Conservation (phyloP, 2,888 invertebrate species). For the Drosophila demipolita region DNA sequence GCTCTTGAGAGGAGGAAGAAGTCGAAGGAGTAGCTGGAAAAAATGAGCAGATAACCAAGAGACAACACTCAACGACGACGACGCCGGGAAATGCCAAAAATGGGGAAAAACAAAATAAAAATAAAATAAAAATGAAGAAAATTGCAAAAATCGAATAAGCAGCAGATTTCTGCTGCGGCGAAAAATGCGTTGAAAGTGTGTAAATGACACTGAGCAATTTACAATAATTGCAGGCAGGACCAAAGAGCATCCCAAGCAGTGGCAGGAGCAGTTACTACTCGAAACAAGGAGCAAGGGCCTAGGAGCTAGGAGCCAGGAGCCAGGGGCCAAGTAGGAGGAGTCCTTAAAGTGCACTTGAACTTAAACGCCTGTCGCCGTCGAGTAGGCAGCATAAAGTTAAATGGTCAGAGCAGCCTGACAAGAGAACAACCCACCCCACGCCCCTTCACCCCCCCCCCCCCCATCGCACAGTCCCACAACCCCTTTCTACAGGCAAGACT, state of each 20-base stretch:
- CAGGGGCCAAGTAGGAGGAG: constrained; percentile 7
- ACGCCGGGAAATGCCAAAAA: constrained; percentile 20
- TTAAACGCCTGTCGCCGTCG: constrained; percentile 46
- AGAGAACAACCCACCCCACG: neutral
- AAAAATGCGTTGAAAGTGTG: constrained; percentile 76
- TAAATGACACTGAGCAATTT: constrained; percentile 76
- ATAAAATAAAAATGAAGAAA: neutral
- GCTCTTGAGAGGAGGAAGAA: constrained; percentile 13
- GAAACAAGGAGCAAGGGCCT: constrained; percentile 20
- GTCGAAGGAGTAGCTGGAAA: constrained; percentile 5
- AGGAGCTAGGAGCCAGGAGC: constrained; percentile 13
- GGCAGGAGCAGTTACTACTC: neutral
- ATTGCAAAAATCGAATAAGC: constrained; percentile 31
- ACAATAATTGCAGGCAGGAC: constrained; percentile 71
- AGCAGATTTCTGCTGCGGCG: constrained; percentile 42
- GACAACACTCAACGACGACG: constrained; percentile 47
- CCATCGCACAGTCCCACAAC: too few species aligned
- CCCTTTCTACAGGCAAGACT: neutral
- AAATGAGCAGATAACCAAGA: constrained; percentile 56
- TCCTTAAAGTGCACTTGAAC: constrained; percentile 68
- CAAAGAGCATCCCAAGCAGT: constrained; percentile 19
- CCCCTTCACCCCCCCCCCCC: neutral
- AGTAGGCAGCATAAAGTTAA: constrained; percentile 48
- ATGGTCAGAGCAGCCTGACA: constrained; percentile 29
- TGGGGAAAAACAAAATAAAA: constrained; percentile 6